Conservation (phyloP, 64 coral and sea anemone genomes). For the Trachythela sp. region DNA sequence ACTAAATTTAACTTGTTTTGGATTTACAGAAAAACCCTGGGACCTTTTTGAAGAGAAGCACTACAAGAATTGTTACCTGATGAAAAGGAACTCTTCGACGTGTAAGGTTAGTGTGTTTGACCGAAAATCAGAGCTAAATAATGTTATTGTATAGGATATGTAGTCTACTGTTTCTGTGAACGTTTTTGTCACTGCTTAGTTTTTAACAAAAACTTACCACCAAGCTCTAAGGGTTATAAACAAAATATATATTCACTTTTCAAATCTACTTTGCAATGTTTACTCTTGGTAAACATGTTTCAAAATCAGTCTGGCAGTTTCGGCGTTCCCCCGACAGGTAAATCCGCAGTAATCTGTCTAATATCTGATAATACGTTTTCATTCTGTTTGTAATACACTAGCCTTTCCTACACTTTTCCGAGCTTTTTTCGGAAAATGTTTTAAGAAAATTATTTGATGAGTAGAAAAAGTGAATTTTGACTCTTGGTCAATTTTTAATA, state of each 20-base stretch:
- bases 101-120: background rate
- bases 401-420: too few relatives aligned
- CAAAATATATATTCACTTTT: background rate
- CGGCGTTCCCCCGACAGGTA: too few relatives aligned
- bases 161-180: background rate
- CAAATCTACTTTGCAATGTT: background rate
- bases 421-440: too few relatives aligned
- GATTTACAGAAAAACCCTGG: background rate
- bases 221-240: background rate
- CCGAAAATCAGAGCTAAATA: background rate
- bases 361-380: too few relatives aligned
- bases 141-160: background rate
- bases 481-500: too few relatives aligned
- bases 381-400: too few relatives aligned
- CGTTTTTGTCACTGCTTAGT: too few relatives aligned
- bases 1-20: constrained; percentile 5
- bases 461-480: too few relatives aligned
- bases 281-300: background rate
- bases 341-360: too few relatives aligned
- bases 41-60: background rate
- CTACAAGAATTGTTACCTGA: background rate
- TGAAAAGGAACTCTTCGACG: background rate
- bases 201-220: background rate
- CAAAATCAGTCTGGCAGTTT: background rate
- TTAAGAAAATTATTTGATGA: too few relatives aligned